These are phyloP conservation scores for Synergus umbraculus DNA, from an alignment of 2,888 invertebrate species.

Conservation along the genomic window DNA sequence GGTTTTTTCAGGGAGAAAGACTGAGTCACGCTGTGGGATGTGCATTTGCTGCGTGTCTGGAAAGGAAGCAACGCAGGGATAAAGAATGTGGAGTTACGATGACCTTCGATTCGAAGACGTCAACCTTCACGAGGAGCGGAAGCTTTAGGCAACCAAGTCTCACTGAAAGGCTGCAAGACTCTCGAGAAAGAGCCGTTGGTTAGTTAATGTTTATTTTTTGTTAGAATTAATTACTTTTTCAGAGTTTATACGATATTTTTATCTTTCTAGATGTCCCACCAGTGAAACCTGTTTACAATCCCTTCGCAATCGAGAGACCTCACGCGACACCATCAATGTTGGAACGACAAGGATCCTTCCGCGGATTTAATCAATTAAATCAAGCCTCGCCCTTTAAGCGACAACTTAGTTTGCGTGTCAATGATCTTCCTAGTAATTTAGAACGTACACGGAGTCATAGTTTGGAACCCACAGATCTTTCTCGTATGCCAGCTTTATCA, in stretches of 20 bases:
- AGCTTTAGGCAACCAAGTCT: slow-evolving; percentile 92
- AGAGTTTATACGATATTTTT: not conserved
- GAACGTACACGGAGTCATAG: slow-evolving; percentile 84
- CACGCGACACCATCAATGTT: slow-evolving; percentile 97
- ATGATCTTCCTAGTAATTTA: slow-evolving; percentile 96
- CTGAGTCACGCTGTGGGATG: slow-evolving; percentile 99
- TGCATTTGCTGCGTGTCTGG: slow-evolving; percentile 98
- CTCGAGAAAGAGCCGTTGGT: slow-evolving; percentile 81
- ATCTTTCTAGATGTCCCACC: slow-evolving; percentile 76
- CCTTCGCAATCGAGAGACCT: slow-evolving; percentile 96
- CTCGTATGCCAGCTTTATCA: slow-evolving; percentile 72
- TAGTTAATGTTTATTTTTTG: slow-evolving; percentile 58
- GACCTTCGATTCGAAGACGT: slow-evolving; percentile 93
- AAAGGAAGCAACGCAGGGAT: slow-evolving; percentile 97
- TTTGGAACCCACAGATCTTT: slow-evolving; percentile 76
- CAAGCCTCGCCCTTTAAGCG: slow-evolving; percentile 96
- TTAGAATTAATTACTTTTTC: not conserved
- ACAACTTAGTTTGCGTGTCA: slow-evolving; percentile 95
- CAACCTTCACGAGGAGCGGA: slow-evolving; percentile 94
- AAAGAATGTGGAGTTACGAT: slow-evolving; percentile 96
- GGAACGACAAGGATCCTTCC: slow-evolving; percentile 96
- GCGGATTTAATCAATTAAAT: slow-evolving; percentile 90
- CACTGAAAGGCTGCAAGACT: slow-evolving; percentile 84
- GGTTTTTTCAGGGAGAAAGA: slow-evolving; percentile 88
- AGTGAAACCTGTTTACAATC: slow-evolving; percentile 86